Conservation (phyloP, 2,113 vertebrate species). For the Strix aluco region DNA sequence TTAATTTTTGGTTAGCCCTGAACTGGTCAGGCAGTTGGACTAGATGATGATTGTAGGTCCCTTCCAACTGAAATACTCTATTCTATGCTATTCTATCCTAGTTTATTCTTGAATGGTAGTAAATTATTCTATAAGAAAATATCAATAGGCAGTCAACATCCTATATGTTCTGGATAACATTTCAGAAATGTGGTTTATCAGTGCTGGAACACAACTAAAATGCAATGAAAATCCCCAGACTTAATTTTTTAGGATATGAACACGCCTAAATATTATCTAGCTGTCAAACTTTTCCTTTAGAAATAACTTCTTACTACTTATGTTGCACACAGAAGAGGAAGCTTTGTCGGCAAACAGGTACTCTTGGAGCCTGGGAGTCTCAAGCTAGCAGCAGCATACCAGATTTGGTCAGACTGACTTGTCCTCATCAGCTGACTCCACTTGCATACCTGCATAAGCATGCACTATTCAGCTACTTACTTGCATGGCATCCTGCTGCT, state of each 20-base stretch:
- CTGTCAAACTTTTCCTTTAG: not conserved
- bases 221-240: not conserved
- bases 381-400: not conserved
- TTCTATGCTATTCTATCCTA: not conserved
- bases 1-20: not conserved
- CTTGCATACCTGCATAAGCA: not conserved
- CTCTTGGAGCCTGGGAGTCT: not conserved
- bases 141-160: not conserved
- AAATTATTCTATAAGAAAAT: not conserved
- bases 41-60: fast-evolving
- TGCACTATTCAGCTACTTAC: not conserved
- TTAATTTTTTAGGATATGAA: not conserved
- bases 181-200: not conserved
- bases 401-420: not conserved
- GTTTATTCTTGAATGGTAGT: not conserved
- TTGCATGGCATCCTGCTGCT: not conserved
- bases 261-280: not conserved
- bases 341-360: not conserved
- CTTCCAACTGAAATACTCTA: not conserved
- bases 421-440: not conserved
- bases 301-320: not conserved
- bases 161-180: not conserved
- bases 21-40: not conserved
- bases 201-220: not conserved
- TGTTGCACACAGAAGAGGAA: not conserved